Conservation (phyloP, 2,113 vertebrate species). For the Centropus bengalensis region DNA sequence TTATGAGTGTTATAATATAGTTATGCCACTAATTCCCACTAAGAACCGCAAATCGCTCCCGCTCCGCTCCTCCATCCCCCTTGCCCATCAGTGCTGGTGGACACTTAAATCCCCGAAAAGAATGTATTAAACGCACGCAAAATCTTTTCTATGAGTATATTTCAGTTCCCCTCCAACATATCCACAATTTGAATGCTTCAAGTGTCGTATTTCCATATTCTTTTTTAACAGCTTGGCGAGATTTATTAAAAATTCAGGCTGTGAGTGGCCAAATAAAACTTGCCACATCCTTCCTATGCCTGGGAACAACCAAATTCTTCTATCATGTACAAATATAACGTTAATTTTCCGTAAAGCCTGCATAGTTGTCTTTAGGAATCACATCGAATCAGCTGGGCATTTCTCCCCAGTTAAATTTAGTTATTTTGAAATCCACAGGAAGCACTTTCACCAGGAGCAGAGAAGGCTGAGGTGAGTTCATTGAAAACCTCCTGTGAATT, state of each 20-base stretch:
- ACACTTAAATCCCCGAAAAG: conserved; percentile 58
- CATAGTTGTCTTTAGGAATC: conserved; percentile 14
- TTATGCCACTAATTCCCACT: conserved; percentile 62
- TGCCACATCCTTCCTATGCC: neutral
- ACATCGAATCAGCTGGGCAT: neutral
- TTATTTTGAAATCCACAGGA: conserved; percentile 49
- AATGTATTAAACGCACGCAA: conserved; percentile 44
- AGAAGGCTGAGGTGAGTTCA: conserved; percentile 23
- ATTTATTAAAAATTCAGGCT: conserved; percentile 37
- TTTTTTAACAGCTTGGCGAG: conserved; percentile 4
- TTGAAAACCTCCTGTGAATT: conserved; percentile 52
- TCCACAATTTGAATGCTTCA: conserved; percentile 20
- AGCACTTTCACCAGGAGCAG: neutral
- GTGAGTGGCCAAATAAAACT: conserved; percentile 34
- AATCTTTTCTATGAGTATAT: conserved; percentile 21
- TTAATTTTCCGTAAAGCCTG: neutral
- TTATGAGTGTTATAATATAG: conserved; percentile 67
- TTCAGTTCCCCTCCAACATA: conserved; percentile 11
- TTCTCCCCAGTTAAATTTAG: neutral
- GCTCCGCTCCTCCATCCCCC: conserved; percentile 46
- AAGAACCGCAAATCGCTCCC: conserved; percentile 62
- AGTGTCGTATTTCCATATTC: neutral
- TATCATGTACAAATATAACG: neutral
- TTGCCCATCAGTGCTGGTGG: conserved; percentile 3
- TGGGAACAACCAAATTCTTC: neutral